phyloP scores from a whole-genome alignment of 2,888 invertebrate genomes.

The Luperina testacea region DNA sequence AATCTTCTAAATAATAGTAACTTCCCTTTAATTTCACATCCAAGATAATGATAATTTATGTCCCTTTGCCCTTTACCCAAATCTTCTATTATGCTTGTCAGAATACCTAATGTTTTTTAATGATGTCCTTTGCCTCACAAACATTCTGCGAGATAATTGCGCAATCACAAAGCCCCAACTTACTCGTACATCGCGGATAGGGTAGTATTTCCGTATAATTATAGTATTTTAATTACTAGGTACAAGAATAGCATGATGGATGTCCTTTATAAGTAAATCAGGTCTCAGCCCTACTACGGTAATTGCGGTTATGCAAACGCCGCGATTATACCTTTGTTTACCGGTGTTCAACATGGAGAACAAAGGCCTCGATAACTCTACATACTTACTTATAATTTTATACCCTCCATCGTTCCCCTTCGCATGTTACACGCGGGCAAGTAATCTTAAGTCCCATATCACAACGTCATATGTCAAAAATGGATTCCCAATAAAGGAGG shows the following conservation, averaged over 20 bases:
- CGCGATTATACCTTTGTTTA: constrained; percentile 33
- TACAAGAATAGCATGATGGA: background rate
- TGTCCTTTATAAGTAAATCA: background rate
- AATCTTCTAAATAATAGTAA: constrained; percentile 8
- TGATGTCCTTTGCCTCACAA: constrained; percentile 15
- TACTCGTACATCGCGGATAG: background rate
- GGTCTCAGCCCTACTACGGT: background rate
- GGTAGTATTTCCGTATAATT: background rate
- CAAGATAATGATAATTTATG: constrained; percentile 14
- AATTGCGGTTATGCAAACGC: constrained; percentile 25
- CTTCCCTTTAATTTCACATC: background rate
- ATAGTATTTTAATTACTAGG: constrained; percentile 17
- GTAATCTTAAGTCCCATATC: constrained; percentile 56
- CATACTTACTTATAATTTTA: constrained; percentile 16
- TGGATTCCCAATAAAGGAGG: constrained; percentile 43
- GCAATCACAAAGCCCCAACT: constrained; percentile 22
- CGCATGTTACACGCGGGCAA: constrained; percentile 34
- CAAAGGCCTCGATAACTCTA: constrained; percentile 34
- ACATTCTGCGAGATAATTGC: constrained; percentile 8
- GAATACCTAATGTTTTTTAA: constrained; percentile 26
- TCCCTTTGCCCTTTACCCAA: background rate
- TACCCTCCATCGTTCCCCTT: constrained; percentile 21
- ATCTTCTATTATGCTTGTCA: background rate
- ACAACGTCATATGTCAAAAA: constrained; percentile 41
- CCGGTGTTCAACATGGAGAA: constrained; percentile 19